phyloP scores from a whole-genome alignment of 1,140 invertebrate species.

The Venustaconcha ellipsiformis region DNA sequence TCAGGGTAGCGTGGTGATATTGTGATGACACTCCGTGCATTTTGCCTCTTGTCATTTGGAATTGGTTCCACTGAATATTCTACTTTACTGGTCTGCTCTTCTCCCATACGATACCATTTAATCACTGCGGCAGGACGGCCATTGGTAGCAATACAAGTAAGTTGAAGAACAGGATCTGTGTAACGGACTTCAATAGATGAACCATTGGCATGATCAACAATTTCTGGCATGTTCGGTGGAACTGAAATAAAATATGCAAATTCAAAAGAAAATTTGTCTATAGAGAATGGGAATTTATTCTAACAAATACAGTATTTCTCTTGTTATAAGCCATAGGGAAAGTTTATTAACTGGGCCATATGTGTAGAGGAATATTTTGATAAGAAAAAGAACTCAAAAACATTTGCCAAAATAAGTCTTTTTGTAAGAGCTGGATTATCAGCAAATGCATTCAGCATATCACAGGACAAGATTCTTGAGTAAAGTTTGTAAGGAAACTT shows the following conservation, averaged over 20 bases:
- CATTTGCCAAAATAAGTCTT: no score
- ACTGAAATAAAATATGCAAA: conserved; percentile 73
- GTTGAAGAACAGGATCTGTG: conserved; percentile 87
- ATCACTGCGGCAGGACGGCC: conserved; percentile 90
- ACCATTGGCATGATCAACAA: conserved; percentile 82
- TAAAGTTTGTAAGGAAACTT: no score
- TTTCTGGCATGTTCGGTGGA: conserved; percentile 88
- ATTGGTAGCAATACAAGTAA: conserved; percentile 90
- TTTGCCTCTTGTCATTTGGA: conserved; percentile 64
- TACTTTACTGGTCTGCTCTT: conserved; percentile 36
- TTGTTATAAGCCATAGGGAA: no score
- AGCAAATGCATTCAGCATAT: no score
- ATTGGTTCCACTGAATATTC: conserved; percentile 30
- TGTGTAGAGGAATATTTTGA: no score
- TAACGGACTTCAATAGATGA: conserved; percentile 84
- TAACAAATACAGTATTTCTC: no score
- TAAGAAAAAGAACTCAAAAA: no score
- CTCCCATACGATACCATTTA: conserved; percentile 72
- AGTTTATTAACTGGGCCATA: no score
- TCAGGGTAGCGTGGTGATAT: conserved; percentile 80
- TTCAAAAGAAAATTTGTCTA: no score
- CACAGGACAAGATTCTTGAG: no score
- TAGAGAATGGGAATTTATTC: no score
- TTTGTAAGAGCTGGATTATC: no score
- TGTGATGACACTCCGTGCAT: conserved; percentile 74